Conservation (phyloP, 2,888 invertebrate species). For the Alloplasta piceator region DNA sequence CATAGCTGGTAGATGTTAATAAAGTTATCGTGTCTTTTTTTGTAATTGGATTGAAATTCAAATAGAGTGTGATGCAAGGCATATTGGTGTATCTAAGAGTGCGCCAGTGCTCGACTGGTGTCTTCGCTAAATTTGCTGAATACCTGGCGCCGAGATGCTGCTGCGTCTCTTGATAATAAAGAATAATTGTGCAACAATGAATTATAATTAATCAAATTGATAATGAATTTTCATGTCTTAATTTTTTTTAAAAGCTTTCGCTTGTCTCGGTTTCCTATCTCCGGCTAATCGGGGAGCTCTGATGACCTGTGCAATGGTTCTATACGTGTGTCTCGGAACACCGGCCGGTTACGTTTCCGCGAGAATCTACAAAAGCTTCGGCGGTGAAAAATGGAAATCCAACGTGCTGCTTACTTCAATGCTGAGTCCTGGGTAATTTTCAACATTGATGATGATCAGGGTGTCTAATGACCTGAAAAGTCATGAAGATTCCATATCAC, state of each 20-base stretch:
- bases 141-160: no score
- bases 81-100: no score
- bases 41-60: no score
- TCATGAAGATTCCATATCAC: no score
- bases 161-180: no score
- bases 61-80: no score
- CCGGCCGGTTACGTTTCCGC: conserved; percentile 99
- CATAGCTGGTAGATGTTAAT: no score
- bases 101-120: no score
- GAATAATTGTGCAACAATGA: no score
- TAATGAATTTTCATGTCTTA: conserved; percentile 30
- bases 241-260: conserved; percentile 88
- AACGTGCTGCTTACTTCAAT: conserved; percentile 98
- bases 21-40: no score
- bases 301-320: conserved; percentile 98
- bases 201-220: conserved; percentile 28
- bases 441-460: background rate
- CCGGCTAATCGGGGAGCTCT: conserved; percentile 99
- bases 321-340: conserved; percentile 98
- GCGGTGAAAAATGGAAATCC: conserved; percentile 99
- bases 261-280: conserved; percentile 99
- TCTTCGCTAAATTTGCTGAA: no score
- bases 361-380: conserved; percentile 98
- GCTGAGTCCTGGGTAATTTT: conserved; percentile 95
- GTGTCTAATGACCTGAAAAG: no score